Evolutionary conservation across 2,113 vertebrate genomes (phyloP).

Genomic region (Lathamus discolor): DNA sequence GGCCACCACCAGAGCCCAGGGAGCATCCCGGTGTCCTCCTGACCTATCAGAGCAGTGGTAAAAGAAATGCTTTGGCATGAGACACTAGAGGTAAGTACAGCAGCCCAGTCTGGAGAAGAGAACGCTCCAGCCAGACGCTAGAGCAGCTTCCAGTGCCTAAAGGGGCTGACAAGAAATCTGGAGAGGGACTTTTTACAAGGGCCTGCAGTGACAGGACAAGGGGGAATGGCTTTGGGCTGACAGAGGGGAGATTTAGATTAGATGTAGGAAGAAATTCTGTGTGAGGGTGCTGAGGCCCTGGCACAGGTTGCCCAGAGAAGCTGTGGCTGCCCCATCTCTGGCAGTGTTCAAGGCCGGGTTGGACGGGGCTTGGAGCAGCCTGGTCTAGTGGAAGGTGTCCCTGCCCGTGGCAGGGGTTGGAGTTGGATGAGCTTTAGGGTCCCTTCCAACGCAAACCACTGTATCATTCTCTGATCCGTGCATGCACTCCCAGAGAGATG

Average conservation of each 20-base stretch:
- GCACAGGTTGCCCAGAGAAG: too few relatives aligned
- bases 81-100: background rate
- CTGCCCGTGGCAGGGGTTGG: background rate
- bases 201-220: too few relatives aligned
- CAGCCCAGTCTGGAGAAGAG: background rate
- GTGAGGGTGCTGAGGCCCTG: too few relatives aligned
- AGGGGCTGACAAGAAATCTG: background rate
- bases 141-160: background rate
- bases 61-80: background rate
- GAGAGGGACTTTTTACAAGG: too few relatives aligned
- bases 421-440: background rate
- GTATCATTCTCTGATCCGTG: background rate
- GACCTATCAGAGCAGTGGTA: background rate
- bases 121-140: background rate
- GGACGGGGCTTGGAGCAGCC: background rate
- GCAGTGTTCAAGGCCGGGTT: background rate
- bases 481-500: accelerated
- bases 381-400: background rate
- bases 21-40: background rate
- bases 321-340: too few relatives aligned
- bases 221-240: too few relatives aligned
- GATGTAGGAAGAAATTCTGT: too few relatives aligned
- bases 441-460: background rate
- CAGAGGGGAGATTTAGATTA: too few relatives aligned
- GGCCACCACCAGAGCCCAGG: conserved; percentile 81